Conservation (phyloP, 2,888 invertebrate genomes). For the Phortica magna region DNA sequence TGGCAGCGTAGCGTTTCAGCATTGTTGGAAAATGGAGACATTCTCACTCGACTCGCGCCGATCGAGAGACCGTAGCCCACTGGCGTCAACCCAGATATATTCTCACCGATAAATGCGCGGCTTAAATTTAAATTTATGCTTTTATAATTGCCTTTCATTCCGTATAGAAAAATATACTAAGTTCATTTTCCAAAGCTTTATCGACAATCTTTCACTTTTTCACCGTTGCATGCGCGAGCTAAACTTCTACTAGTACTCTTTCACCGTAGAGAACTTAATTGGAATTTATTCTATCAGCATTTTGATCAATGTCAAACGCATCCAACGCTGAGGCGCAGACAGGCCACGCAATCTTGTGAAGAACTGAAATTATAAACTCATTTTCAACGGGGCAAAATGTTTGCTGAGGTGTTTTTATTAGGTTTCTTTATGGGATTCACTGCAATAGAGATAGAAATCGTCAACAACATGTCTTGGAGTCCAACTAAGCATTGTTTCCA, state of each 20-base stretch:
- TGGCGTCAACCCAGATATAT: conserved; percentile 48
- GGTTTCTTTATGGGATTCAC: conserved; percentile 18
- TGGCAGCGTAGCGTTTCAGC: not conserved
- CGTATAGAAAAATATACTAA: not conserved
- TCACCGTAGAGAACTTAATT: conserved; percentile 58
- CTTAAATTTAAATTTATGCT: conserved; percentile 62
- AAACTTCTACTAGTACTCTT: not conserved
- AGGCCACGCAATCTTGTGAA: not conserved
- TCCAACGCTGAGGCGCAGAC: not conserved
- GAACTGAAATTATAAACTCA: conserved; percentile 23
- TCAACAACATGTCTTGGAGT: not conserved
- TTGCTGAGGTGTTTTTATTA: conserved; percentile 31
- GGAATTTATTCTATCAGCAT: conserved; percentile 70
- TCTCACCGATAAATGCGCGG: conserved; percentile 59
- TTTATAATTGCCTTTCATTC: conserved; percentile 61
- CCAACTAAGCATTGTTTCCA: not conserved
- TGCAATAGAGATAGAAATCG: conserved; percentile 14
- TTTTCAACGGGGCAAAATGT: not conserved
- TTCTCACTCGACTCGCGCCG: conserved; percentile 12
- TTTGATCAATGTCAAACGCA: conserved; percentile 63
- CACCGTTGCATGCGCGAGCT: conserved; percentile 15
- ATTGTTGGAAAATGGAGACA: conserved; percentile 8
- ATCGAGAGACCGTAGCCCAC: too few relatives aligned
- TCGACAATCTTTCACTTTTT: conserved; percentile 26
- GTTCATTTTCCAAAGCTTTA: conserved; percentile 23